Base-by-base conservation (phyloP, 2,888 invertebrate genomes). In the Acronicta alni region DNA sequence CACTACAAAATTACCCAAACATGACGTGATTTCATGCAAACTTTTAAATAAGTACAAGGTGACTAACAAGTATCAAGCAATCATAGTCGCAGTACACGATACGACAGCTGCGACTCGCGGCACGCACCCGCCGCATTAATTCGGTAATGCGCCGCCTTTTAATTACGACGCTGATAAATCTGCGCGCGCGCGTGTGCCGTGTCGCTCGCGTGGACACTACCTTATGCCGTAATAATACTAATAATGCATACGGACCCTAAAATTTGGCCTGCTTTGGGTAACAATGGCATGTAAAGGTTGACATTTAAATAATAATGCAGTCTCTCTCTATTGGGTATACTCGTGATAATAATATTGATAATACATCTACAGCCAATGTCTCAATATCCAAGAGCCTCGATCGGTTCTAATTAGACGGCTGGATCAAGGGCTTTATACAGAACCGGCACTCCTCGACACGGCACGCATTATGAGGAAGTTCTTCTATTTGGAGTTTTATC, bases 121-220 rank as follows among this genome's bases (percentile, higher is more conserved):
- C 89, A 84, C 91, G 90, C 91, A 91, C 91, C 88, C 90, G 75
- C 79, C 84, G 82, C 83, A 88, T 90, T 90, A 90, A 86, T 88
- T 89, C 89, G 88, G 89, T 91, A 91, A 92, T 91, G 91, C 85
- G 85, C 85, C 88, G 89, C 92, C 85, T 90, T 92, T 94, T 93
- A 93, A 94, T 94, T 93, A 93, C 84, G 85, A 58, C 76, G 81
- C 90, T 92, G 93, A 93, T 93, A 94, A 94, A 94, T 94, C 93
- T 91, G 91, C 92, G 92, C 92, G 82, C 76, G 83, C 87, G 87
- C 88, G 89, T 86, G 89, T 86, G 89, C 84, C 85, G 81, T 79
- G 73, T 79, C 85, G 87, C 86, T 83, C 85, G 86, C 83, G 87
- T 85, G 86, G 80, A 83, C 86, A 77, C 79, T 58, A 81, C 90